phyloP scores from a whole-genome alignment of 2,888 invertebrate genomes.

The Carcina quercana region DNA sequence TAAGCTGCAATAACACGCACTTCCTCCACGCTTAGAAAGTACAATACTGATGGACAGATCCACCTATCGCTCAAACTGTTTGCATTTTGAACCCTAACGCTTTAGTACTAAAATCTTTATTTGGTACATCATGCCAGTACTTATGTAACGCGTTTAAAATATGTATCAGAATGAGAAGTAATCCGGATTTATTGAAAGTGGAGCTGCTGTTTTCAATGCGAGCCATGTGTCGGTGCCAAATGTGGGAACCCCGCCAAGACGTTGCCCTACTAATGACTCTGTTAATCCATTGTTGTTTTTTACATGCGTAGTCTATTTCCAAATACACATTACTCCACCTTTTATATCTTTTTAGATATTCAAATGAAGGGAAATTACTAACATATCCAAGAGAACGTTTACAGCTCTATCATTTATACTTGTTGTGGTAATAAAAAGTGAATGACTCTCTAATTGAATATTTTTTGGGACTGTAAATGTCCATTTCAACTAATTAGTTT shows the following conservation, averaged over 20 bases:
- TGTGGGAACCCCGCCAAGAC: slow-evolving; percentile 72
- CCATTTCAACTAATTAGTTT: too few relatives aligned
- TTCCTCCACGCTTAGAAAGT: slow-evolving; percentile 52
- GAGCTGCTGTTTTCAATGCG: slow-evolving; percentile 49
- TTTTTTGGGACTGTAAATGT: too few relatives aligned
- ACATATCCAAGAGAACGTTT: slow-evolving; percentile 2
- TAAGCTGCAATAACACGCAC: slow-evolving; percentile 74
- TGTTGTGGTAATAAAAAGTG: slow-evolving; percentile 10
- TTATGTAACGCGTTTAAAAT: slow-evolving; percentile 7
- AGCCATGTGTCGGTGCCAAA: slow-evolving; percentile 62
- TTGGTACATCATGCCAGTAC: slow-evolving; percentile 3
- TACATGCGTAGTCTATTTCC: slow-evolving; percentile 28
- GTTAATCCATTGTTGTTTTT: slow-evolving; percentile 60
- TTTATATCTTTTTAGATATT: too few relatives aligned
- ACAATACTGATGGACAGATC: slow-evolving; percentile 42
- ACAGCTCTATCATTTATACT: slow-evolving; percentile 3
- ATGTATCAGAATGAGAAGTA: slow-evolving; percentile 29
- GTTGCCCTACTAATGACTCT: slow-evolving; percentile 63
- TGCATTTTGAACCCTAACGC: too few relatives aligned
- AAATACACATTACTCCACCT: too few relatives aligned
- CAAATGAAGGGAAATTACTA: slow-evolving; percentile 2
- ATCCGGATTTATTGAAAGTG: slow-evolving; percentile 70
- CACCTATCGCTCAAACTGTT: slow-evolving; percentile 11
- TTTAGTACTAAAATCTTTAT: too few relatives aligned
- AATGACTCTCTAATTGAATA: slow-evolving; percentile 3